Percentiles rank a stretch among this genome's conserved stretches.
Conservation (phyloP, 2,888 invertebrate species). For the Chaitophorus viminalis region DNA sequence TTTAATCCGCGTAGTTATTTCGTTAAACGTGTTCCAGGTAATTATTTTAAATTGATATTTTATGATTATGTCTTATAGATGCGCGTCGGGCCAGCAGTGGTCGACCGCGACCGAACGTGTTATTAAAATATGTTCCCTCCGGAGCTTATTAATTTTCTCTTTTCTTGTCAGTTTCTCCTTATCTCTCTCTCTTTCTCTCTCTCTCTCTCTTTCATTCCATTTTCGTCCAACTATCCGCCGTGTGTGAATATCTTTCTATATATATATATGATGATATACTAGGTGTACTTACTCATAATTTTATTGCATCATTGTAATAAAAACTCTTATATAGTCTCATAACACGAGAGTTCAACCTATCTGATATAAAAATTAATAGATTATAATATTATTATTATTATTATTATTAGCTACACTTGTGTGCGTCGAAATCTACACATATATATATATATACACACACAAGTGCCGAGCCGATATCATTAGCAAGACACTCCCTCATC, state of each 20-base stretch:
- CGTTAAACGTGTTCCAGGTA: slow-evolving; percentile 55
- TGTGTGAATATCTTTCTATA: not conserved
- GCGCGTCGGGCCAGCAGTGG: slow-evolving; percentile 30
- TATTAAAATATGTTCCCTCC: slow-evolving; percentile 60
- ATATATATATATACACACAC: not conserved
- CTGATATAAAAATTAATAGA: slow-evolving; percentile 54
- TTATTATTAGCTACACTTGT: not conserved
- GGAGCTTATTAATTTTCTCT: slow-evolving; percentile 55
- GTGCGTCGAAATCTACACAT: slow-evolving; percentile 14
- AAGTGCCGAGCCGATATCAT: slow-evolving; percentile 11
- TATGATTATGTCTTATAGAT: slow-evolving; percentile 37
- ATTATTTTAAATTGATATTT: slow-evolving; percentile 62
- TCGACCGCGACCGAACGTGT: slow-evolving; percentile 47
- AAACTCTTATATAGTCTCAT: not conserved
- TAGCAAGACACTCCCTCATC: slow-evolving; percentile 38
- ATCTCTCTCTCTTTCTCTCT: no score
- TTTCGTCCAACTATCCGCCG: not conserved
- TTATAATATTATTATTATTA: slow-evolving; percentile 21
- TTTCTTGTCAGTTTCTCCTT: not conserved
- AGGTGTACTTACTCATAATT: not conserved
- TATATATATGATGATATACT: not conserved
- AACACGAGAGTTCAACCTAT: not conserved
- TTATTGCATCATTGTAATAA: slow-evolving; percentile 31
- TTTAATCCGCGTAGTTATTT: slow-evolving; percentile 36
- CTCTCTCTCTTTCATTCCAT: not conserved